Evolutionary conservation across 2,888 invertebrate species (phyloP).

Genomic region (Euzetes globulus): DNA sequence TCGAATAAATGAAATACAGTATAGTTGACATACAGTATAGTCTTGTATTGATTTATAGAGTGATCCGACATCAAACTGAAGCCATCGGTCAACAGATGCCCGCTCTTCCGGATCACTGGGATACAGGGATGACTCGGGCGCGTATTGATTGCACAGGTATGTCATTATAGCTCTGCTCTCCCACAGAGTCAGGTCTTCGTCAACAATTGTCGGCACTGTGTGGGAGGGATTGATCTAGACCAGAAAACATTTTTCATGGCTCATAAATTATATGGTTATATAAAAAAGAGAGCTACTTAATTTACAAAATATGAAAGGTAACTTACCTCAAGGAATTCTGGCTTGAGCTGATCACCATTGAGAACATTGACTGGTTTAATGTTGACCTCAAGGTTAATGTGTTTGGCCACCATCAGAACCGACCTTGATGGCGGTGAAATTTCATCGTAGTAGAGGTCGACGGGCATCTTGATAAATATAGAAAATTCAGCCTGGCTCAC

Average conservation of each 20-base stretch:
- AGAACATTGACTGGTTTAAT: slow-evolving; percentile 57
- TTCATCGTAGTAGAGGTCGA: slow-evolving; percentile 35
- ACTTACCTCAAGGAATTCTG: slow-evolving; percentile 56
- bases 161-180: slow-evolving; percentile 71
- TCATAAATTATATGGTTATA: no score
- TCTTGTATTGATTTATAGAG: neutral
- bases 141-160: slow-evolving; percentile 71
- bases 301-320: slow-evolving; percentile 11
- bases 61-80: slow-evolving; percentile 45
- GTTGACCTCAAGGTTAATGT: slow-evolving; percentile 60
- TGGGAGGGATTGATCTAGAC: slow-evolving; percentile 57
- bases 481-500: no score
- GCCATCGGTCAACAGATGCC: slow-evolving; percentile 63
- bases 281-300: no score
- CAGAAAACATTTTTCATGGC: no score
- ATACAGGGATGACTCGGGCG: slow-evolving; percentile 63
- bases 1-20: neutral
- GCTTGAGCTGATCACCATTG: slow-evolving; percentile 51
- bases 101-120: slow-evolving; percentile 62
- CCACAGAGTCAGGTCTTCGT: slow-evolving; percentile 66
- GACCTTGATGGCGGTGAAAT: slow-evolving; percentile 55
- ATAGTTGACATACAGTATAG: neutral
- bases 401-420: slow-evolving; percentile 58
- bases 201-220: slow-evolving; percentile 72
- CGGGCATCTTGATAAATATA: slow-evolving; percentile 38